A percentile compares a stretch with the other conserved stretches of the same genome.
Evolutionary conservation across 2,888 invertebrate species (phyloP).

Genomic region (Ypsolopha scabrella): DNA sequence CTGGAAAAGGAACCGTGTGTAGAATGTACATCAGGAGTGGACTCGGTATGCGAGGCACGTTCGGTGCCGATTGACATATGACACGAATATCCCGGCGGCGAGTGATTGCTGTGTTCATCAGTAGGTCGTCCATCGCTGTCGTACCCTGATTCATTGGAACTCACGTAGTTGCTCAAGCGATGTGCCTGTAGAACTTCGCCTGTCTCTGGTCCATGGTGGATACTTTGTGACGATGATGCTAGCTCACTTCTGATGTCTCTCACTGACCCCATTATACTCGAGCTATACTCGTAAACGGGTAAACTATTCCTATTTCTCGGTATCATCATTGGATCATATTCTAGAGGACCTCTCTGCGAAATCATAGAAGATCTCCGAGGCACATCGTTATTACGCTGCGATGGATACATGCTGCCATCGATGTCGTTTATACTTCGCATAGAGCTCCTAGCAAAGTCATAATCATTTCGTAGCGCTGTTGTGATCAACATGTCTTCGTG

Average conservation of each 20-base stretch:
- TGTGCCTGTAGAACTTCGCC: conserved; percentile 72
- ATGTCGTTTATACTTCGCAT: conserved; percentile 56
- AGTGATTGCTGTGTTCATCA: conserved; percentile 66
- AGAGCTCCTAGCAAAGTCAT: conserved; percentile 48
- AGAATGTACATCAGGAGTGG: conserved; percentile 25
- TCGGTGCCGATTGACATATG: conserved; percentile 42
- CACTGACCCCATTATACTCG: conserved; percentile 40
- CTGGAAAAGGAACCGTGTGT: conserved; percentile 47
- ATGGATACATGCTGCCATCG: conserved; percentile 36
- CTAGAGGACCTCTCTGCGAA: conserved; percentile 49
- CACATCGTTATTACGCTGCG: conserved; percentile 39
- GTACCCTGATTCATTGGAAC: conserved; percentile 87
- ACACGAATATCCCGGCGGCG: conserved; percentile 64
- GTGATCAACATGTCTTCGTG: conserved; percentile 58
- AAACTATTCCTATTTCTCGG: conserved; percentile 63
- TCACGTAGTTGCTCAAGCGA: conserved; percentile 79
- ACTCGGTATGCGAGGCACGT: conserved; percentile 29
- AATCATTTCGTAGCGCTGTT: conserved; percentile 42
- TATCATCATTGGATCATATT: conserved; percentile 62
- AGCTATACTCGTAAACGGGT: conserved; percentile 58
- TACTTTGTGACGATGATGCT: conserved; percentile 58
- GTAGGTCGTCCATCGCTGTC: conserved; percentile 80
- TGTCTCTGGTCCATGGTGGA: conserved; percentile 65
- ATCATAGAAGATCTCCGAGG: conserved; percentile 58
- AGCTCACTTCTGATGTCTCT: conserved; percentile 53